Base-by-base conservation (phyloP, 2,113 vertebrate genomes). In the Gymnarchus niloticus region DNA sequence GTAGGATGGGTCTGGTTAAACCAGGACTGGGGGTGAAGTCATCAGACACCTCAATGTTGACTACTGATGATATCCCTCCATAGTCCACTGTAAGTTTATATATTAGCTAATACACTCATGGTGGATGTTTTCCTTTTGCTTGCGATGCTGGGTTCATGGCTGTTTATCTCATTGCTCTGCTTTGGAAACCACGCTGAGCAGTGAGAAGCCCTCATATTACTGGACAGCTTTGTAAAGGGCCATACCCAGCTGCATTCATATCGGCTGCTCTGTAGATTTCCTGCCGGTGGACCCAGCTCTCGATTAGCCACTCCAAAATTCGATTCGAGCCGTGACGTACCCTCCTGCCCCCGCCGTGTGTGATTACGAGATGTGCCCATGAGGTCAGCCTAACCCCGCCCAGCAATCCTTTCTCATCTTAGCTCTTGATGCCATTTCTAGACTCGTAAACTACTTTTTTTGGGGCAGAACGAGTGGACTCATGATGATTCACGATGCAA, bases 371-470 rank as follows among this genome's bases (percentile, higher is more conserved):
- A 28, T 69, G n/a, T 25, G 28, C 3, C 44, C 8, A 9, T 49
- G 21, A 19, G 48, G 49, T 3, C 17, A 33, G 17, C 6, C 81
- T 28, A 23, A 28, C 33, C 25, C 17, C 25, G 56, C 4, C 25
- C 78, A 73, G 46, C 48, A 56, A 37, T 41, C 49, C 37, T 23
- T 41, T 51, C 73, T 19, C 37, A 19, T 44, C 51, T 51, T 33
- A 19, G 46, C 41, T 37, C 6, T 44, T 73, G 49, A 56, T 69
- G 80, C 83, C 14, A 83, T 86, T 69, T 28, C 46, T 46, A 73
- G 57, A 25, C 28, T 56, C 6, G 44, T 73, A 86, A 83, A 83
- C 65, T 77, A 48, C 65, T 86, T 82, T 61, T 69, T 83, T 23
- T 57, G 23, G 25, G 33, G 52, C 10, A 9, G 14, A 17, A 73